phyloP scores from a whole-genome alignment of 2,888 invertebrate species.

The Didymodactylos carnosus region DNA sequence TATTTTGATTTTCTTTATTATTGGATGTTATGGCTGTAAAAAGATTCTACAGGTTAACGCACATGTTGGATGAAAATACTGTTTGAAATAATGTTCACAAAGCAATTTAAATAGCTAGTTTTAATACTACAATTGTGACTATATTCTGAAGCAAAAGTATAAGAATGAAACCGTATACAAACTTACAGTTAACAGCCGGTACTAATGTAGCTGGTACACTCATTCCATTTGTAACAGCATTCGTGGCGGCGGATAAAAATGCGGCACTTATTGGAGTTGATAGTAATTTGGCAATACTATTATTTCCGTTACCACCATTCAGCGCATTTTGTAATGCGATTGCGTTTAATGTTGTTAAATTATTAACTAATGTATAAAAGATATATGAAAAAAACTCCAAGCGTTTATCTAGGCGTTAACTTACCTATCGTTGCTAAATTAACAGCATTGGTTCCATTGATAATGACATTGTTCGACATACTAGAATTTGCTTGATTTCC shows the following conservation, averaged over 20 bases:
- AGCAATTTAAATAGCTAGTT: too few species aligned
- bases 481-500: background rate
- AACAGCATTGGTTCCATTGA: background rate
- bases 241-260: too few species aligned
- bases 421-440: background rate
- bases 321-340: background rate
- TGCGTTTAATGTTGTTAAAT: background rate
- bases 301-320: background rate
- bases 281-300: background rate
- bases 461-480: background rate
- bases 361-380: background rate
- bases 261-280: background rate
- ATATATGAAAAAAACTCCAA: too few species aligned
- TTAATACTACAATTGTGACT: too few species aligned
- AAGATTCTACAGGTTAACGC: background rate
- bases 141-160: too few species aligned
- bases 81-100: too few species aligned
- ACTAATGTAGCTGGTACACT: background rate
- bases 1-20: conserved; percentile 1
- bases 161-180: too few species aligned
- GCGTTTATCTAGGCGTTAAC: too few species aligned
- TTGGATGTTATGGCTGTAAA: background rate
- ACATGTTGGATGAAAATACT: background rate
- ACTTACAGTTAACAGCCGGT: background rate
- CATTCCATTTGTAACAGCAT: background rate